Evolutionary conservation across 2,888 invertebrate species (phyloP), one percentile per base, ranked within the genome.

Genomic region (Lycophotia porphyrea): DNA sequence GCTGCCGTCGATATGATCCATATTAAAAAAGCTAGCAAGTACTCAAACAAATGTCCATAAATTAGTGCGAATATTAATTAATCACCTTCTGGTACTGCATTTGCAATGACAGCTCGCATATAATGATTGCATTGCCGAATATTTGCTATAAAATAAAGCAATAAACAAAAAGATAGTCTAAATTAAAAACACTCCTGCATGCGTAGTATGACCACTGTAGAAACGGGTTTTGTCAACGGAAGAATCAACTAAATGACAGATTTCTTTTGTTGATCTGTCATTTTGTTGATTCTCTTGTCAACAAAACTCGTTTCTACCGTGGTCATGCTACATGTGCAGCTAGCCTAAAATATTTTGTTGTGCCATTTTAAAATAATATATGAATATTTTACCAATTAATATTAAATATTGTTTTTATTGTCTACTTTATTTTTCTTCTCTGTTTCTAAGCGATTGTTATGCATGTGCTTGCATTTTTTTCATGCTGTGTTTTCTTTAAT

Each of bases 401-500:
- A 31, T 24, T 21, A 47, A 21, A 44, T n/a, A 31, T 21, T 55
- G 21, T 39, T 47, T 18, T 49, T 44, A 44, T 63, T 34, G 18
- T 68, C 31, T 31, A 39, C 5, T 18, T 31, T 47, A 24, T 64
- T 39, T 64, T 73, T 34, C 2, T 0, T 69, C 47, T 39, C 0
- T 47, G 18, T 65, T 49, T 8, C 5, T 24, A 24, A 39, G 64
- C 58, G 11, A 61, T 44, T 52, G 52, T 68, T 52, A 58, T 52
- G 66, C n/a, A 63, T 63, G 42, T 55, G 61, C 49, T 63, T 66
- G 79, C 67, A 55, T 58, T 66, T 47, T 58, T 27, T 49, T 63
- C n/a, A 63, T 65, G 63, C 44, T 69, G 15, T 31, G 60, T 60
- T 55, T 58, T 55, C 21, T 5, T 34, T 55, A 11, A 4, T 58